Conservation (phyloP, 1,140 invertebrate genomes). For the Reticulitermes speratus region DNA sequence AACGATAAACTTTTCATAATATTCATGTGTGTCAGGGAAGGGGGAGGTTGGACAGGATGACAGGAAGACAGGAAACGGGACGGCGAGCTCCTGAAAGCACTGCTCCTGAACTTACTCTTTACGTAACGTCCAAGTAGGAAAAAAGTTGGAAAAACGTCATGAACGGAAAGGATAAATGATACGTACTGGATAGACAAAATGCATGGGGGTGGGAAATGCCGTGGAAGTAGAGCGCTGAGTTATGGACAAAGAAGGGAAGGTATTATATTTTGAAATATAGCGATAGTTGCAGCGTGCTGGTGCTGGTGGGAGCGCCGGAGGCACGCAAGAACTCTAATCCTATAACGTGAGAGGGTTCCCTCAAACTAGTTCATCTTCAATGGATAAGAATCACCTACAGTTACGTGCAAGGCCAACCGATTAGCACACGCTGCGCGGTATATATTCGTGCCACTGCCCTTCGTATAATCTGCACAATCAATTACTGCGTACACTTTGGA, state of each 20-base stretch:
- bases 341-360: too few species aligned
- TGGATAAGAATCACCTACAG: too few species aligned
- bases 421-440: too few species aligned
- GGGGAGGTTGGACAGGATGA: too few species aligned
- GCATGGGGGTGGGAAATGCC: background rate
- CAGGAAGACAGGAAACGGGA: too few species aligned
- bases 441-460: too few species aligned
- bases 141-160: background rate
- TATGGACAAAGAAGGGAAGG: background rate
- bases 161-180: background rate
- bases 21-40: background rate
- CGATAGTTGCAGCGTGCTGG: background rate
- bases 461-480: too few species aligned
- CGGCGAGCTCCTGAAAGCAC: background rate
- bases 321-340: background rate
- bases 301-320: background rate
- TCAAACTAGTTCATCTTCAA: too few species aligned
- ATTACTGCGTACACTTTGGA: too few species aligned
- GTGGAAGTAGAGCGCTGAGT: background rate
- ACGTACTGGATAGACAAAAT: background rate
- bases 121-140: background rate
- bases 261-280: background rate
- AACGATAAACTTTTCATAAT: background rate
- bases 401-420: too few species aligned
- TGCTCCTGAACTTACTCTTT: background rate